Evolutionary conservation across 2,113 vertebrate species (phyloP), one percentile per base, ranked within the genome.

Genomic region (Tor tambroides): DNA sequence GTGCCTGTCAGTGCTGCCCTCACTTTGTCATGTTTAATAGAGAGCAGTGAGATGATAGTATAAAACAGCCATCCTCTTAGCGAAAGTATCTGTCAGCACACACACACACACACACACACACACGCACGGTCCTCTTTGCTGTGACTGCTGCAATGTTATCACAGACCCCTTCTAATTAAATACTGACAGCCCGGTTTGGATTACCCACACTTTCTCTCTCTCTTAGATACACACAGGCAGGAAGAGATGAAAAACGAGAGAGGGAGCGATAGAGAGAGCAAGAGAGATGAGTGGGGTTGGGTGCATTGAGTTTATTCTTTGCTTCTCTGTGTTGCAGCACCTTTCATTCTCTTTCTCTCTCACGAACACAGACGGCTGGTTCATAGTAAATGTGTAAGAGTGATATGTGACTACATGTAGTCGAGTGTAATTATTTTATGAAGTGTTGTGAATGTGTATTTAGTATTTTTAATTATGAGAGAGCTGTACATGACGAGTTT

Each of bases 11-110:
- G 41, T 76, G 59, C 23, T 63, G 56, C 51, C 51, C 32, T 54
- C 19, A 11, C 75, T 84, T 71, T 81, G 59, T 17, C 67, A 74
- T 81, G n/a, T 59, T 80, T 87, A 88, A 91, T 85, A 51, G 78
- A 80, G 76, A 80, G 85, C 46, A 59, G 86, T 49, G 69, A 85
- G 83, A 80, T 85, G 63, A 71, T 85, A 69, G 71, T 78, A 59
- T 72, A 65, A 88, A 84, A 76, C 56, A 80, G 82, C 87, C 80
- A 87, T 83, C 74, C 85, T 41, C 49, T 78, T 86, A 89, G 43
- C 46, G 81, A 89, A 83, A 80, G 85, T 88, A 87, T 87, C 80
- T 80, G 72, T 85, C 78, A 80, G 28, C 38, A 49, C 15, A 59
- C 43, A 75, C 12, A 46, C 38, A 61, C 71, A 21, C 46, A 32